phyloP scores from a whole-genome alignment of 2,888 invertebrate genomes.

The Ceratothoa steindachneri region DNA sequence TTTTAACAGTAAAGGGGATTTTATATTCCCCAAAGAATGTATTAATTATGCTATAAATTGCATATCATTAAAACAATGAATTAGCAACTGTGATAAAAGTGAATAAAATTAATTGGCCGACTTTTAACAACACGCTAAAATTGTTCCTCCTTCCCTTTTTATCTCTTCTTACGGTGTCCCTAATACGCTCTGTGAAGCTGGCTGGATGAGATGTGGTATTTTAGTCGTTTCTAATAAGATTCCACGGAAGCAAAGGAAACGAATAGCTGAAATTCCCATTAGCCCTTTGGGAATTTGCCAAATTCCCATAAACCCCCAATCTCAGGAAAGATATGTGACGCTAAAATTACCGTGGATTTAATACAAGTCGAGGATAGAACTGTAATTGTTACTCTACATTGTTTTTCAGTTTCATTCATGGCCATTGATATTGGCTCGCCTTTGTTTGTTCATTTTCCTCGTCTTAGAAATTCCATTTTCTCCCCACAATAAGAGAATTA shows the following conservation, averaged over 20 bases:
- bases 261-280: neutral
- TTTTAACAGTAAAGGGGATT: too few species aligned
- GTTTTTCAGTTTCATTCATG: neutral
- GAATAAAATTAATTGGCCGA: too few species aligned
- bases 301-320: constrained; percentile 5
- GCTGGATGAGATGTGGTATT: neutral
- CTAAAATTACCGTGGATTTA: constrained; percentile 8
- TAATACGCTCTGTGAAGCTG: too few species aligned
- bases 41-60: too few species aligned
- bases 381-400: neutral
- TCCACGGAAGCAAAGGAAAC: neutral
- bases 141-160: too few species aligned
- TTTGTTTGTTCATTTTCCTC: neutral
- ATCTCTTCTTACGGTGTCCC: too few species aligned
- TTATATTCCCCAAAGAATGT: too few species aligned
- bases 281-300: constrained; percentile 2
- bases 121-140: too few species aligned
- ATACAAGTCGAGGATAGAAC: neutral
- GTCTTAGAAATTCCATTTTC: too few species aligned
- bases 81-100: too few species aligned
- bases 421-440: neutral
- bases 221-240: neutral
- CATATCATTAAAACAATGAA: too few species aligned
- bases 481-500: too few species aligned
- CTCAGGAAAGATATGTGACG: constrained; percentile 7